Percentiles rank a stretch among this genome's conserved stretches.
Evolutionary conservation across 1,140 invertebrate genomes (phyloP).

Genomic region (Steinernema khuongi): DNA sequence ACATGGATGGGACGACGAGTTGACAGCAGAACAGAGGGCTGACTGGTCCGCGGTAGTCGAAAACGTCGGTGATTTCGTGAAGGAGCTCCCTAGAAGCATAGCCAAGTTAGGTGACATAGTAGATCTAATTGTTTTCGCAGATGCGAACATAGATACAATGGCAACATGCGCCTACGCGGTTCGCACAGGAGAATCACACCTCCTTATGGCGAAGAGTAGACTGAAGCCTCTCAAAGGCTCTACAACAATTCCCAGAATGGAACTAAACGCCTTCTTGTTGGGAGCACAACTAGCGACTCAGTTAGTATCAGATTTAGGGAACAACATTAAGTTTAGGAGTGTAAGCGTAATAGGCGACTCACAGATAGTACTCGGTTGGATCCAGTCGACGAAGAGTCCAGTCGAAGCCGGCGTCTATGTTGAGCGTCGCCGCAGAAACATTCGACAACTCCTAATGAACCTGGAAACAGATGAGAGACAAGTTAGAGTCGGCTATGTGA

Average conservation of each 20-base stretch:
- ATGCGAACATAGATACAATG: neutral
- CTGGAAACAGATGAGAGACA: neutral
- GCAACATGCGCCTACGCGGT: neutral
- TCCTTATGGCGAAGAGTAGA: neutral
- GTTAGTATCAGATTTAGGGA: neutral
- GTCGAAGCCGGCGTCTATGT: neutral
- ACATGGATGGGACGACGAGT: neutral
- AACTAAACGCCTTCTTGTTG: neutral
- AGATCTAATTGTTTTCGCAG: constrained; percentile 10
- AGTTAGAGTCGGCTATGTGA: neutral
- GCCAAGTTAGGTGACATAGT: neutral
- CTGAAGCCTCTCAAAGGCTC: neutral
- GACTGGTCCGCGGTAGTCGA: neutral
- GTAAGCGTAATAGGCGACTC: neutral
- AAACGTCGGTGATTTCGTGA: neutral
- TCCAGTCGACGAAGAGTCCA: neutral
- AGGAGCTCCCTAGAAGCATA: neutral
- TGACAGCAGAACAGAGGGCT: neutral
- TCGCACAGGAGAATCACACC: neutral
- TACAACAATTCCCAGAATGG: constrained; percentile 9
- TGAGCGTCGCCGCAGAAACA: neutral
- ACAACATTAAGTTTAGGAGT: neutral
- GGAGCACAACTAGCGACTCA: neutral
- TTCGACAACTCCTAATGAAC: neutral
- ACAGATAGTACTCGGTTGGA: neutral